phyloP scores from a whole-genome alignment of 2,888 invertebrate genomes.

The Dorcus parallelipipedus region DNA sequence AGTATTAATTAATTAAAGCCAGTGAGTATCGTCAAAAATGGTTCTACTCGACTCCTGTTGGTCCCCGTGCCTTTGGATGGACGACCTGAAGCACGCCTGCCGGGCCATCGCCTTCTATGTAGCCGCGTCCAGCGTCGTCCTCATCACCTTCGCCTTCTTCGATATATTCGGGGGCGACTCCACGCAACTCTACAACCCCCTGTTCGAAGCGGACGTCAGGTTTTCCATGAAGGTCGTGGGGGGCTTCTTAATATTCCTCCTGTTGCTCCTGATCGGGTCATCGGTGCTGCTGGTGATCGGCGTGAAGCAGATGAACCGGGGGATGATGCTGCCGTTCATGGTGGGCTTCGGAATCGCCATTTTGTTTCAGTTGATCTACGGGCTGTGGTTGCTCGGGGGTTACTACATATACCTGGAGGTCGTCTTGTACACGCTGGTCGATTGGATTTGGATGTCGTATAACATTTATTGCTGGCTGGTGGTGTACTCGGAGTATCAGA shows the following conservation, averaged over 20 bases:
- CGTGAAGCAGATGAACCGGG: conserved; percentile 68
- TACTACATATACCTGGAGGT: conserved; percentile 86
- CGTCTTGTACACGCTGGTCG: conserved; percentile 70
- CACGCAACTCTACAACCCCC: conserved; percentile 81
- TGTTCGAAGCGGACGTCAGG: conserved; percentile 83
- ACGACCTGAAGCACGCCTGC: conserved; percentile 71
- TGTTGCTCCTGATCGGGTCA: conserved; percentile 55
- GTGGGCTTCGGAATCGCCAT: conserved; percentile 65
- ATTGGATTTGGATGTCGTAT: conserved; percentile 81
- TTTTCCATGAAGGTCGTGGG: conserved; percentile 71
- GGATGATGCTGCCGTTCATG: conserved; percentile 80
- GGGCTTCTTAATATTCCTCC: conserved; percentile 58
- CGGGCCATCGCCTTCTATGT: conserved; percentile 79
- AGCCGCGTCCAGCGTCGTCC: conserved; percentile 66
- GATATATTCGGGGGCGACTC: conserved; percentile 87
- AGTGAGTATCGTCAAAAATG: conserved; percentile 52
- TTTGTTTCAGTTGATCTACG: conserved; percentile 73
- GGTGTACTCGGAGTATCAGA: conserved; percentile 80
- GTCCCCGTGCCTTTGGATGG: conserved; percentile 86
- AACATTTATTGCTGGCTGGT: conserved; percentile 86
- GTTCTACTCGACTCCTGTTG: conserved; percentile 74
- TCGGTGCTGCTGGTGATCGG: conserved; percentile 63
- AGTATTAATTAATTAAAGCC: too few relatives aligned
- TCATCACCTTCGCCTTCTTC: conserved; percentile 72
- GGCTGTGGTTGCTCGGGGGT: conserved; percentile 81